Evolutionary conservation across 2,797 vertebrate species (phyloP).

Genomic region (Meriones psammophilus): DNA sequence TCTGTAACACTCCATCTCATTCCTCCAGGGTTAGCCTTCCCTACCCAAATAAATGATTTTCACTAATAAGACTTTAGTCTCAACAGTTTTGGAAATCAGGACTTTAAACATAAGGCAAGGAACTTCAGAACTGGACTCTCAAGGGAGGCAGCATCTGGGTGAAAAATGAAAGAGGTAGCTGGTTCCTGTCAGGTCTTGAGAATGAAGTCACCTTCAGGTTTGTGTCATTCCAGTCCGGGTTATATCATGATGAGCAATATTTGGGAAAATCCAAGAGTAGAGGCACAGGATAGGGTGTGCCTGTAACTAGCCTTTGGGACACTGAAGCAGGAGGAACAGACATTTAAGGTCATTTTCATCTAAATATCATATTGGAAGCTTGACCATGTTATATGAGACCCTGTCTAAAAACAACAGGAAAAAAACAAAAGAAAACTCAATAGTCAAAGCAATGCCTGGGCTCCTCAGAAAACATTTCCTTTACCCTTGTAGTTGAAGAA

Average conservation of each 20-base stretch:
- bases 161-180: neutral
- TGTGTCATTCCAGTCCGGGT: neutral
- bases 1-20: neutral
- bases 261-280: neutral
- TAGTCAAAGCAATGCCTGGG: neutral
- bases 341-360: neutral
- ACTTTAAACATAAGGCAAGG: neutral
- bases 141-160: neutral
- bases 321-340: neutral
- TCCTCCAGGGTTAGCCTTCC: neutral
- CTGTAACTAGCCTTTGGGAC: neutral
- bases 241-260: neutral
- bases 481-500: too few species aligned
- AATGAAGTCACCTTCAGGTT: neutral
- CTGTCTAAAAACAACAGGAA: neutral
- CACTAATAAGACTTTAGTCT: neutral
- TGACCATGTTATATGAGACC: too few species aligned
- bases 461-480: neutral
- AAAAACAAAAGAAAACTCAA: neutral
- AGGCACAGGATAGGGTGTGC: neutral
- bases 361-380: neutral
- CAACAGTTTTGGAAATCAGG: neutral
- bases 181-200: fast-evolving
- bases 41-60: neutral
- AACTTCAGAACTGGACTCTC: neutral